A percentile compares a stretch with the other conserved stretches of the same genome.
Evolutionary conservation across 1,140 invertebrate genomes (phyloP).

Genomic region (Melipona quadrifasciata): DNA sequence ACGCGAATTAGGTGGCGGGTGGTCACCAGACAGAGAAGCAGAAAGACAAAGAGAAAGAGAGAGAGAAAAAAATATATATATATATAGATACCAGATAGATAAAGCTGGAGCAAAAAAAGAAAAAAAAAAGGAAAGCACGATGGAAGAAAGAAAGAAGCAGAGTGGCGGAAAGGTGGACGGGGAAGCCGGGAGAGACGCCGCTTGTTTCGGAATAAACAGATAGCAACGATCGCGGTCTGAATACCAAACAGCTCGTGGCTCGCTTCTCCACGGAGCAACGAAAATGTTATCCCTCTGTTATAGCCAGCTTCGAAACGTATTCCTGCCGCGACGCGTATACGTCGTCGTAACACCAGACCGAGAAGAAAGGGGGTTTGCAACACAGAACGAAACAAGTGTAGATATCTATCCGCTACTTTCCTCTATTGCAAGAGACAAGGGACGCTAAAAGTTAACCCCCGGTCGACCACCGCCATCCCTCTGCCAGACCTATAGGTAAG

Average conservation of each 20-base stretch:
- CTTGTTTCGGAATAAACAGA: slow-evolving; percentile 80
- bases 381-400: neutral
- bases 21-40: neutral
- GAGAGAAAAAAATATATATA: neutral
- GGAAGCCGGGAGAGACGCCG: slow-evolving; percentile 63
- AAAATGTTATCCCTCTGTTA: slow-evolving; percentile 73
- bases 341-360: slow-evolving; percentile 35
- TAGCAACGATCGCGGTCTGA: slow-evolving; percentile 76
- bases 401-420: slow-evolving; percentile 70
- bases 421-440: slow-evolving; percentile 62
- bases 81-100: slow-evolving; percentile 32
- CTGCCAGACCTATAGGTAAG: slow-evolving; percentile 45
- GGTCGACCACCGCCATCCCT: slow-evolving; percentile 35
- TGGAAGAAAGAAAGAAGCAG: slow-evolving; percentile 33
- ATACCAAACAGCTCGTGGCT: slow-evolving; percentile 75
- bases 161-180: slow-evolving; percentile 48
- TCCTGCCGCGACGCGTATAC: slow-evolving; percentile 52
- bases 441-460: slow-evolving; percentile 63
- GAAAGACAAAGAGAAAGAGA: neutral
- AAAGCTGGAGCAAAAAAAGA: slow-evolving; percentile 17
- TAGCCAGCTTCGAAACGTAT: slow-evolving; percentile 47
- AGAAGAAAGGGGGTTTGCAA: neutral
- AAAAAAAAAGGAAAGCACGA: slow-evolving; percentile 13
- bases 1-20: slow-evolving; percentile 5
- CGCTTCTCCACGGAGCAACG: slow-evolving; percentile 66